phyloP scores from a whole-genome alignment of 2,797 vertebrate genomes.

The Simalia tracyae region DNA sequence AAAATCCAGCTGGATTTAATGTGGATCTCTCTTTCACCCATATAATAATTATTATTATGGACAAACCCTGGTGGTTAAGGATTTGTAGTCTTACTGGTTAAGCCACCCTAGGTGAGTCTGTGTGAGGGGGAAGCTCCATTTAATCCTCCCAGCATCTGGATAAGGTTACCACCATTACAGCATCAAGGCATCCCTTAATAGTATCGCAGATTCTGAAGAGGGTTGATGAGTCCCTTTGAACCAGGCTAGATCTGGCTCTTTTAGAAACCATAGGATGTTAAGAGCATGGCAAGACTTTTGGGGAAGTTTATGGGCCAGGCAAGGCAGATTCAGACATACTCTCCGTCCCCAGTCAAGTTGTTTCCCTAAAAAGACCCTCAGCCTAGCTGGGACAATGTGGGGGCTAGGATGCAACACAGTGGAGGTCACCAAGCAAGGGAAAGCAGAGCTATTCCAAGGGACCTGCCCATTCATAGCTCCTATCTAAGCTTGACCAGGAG shows the following conservation, averaged over 20 bases:
- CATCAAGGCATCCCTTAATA: not conserved
- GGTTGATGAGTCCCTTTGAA: not conserved
- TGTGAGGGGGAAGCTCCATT: not conserved
- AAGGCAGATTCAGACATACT: not conserved
- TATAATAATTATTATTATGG: not conserved
- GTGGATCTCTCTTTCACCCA: not conserved
- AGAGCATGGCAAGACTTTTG: not conserved
- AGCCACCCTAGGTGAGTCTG: not conserved
- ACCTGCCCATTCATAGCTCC: not conserved
- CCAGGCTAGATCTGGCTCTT: not conserved
- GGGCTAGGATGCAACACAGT: not conserved
- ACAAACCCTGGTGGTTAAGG: not conserved
- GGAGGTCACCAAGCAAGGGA: not conserved
- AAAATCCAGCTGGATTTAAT: not conserved
- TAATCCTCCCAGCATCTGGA: not conserved
- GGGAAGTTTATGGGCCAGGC: not conserved
- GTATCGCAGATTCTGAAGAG: not conserved
- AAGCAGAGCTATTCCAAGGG: not conserved
- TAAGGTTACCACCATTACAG: not conserved
- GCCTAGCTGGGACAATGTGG: not conserved
- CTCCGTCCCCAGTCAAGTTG: not conserved
- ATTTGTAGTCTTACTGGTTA: too few relatives aligned
- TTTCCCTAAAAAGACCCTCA: not conserved
- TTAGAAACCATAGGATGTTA: not conserved
- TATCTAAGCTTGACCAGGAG: too few relatives aligned